Evolutionary conservation across 2,797 vertebrate species (phyloP).

Genomic region (Malacoraja senta): DNA sequence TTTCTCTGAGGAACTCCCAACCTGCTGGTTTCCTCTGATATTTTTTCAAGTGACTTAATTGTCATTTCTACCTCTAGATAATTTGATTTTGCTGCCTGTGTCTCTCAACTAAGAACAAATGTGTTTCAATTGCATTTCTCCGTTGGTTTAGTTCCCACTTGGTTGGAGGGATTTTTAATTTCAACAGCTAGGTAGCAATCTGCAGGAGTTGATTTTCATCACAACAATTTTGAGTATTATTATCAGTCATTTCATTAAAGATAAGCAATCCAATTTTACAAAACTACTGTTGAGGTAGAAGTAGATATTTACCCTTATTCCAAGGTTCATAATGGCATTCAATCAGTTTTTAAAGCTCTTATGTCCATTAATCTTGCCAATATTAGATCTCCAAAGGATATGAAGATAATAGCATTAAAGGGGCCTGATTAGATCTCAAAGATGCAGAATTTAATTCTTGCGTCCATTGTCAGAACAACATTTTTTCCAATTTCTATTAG

Average conservation of each 20-base stretch:
- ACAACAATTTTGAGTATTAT: neutral
- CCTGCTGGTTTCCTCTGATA: neutral
- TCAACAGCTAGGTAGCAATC: neutral
- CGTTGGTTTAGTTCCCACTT: neutral
- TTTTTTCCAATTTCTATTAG: neutral
- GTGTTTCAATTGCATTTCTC: neutral
- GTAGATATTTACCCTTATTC: neutral
- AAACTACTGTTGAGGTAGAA: neutral
- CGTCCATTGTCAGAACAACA: neutral
- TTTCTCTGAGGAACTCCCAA: neutral
- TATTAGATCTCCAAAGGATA: neutral
- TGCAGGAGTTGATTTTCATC: too few species aligned
- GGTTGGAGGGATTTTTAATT: neutral
- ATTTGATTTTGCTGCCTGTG: neutral
- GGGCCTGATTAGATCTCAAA: neutral
- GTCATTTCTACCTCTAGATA: neutral
- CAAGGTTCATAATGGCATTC: neutral
- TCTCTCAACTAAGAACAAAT: neutral
- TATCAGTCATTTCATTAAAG: neutral
- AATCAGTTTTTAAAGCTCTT: neutral
- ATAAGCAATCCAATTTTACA: neutral
- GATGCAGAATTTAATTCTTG: neutral
- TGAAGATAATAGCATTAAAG: neutral
- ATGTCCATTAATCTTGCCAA: neutral
- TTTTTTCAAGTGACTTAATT: neutral